phyloP scores from a whole-genome alignment of 1,140 invertebrate genomes.

The Leptoteleia sp. region DNA sequence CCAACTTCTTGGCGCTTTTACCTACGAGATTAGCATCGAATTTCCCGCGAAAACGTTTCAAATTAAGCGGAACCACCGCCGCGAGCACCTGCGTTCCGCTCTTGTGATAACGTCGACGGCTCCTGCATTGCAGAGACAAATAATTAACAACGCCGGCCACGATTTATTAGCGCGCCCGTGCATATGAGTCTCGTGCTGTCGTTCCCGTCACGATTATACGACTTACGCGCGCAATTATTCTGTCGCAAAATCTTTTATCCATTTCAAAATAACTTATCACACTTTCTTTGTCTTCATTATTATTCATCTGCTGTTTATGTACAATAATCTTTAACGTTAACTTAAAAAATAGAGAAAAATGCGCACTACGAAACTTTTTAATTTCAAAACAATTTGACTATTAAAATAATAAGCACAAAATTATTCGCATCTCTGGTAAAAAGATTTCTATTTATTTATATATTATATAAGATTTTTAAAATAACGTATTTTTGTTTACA shows the following conservation, averaged over 20 bases:
- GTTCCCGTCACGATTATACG: conserved; percentile 39
- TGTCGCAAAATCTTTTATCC: conserved; percentile 16
- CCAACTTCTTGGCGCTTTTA: conserved; percentile 58
- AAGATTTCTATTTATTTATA: no score
- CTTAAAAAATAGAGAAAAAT: no score
- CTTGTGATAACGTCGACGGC: conserved; percentile 60
- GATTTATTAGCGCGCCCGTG: conserved; percentile 58
- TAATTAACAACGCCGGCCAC: conserved; percentile 59
- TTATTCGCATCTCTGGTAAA: no score
- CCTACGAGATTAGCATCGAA: conserved; percentile 68
- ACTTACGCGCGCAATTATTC: conserved; percentile 38
- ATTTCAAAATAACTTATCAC: conserved; percentile 15
- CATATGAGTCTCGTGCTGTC: conserved; percentile 55
- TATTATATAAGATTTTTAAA: no score
- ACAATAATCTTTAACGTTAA: no score
- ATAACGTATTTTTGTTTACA: no score
- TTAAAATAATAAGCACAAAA: no score
- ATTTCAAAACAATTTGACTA: no score
- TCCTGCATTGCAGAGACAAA: conserved; percentile 58
- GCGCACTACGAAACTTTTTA: no score
- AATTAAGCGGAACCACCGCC: conserved; percentile 68
- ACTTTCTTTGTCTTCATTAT: no score
- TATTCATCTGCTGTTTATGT: no score
- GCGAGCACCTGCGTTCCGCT: conserved; percentile 60
- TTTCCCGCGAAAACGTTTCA: conserved; percentile 68